Evolutionary conservation across 2,888 invertebrate genomes (phyloP), one percentile per base, ranked within the genome.

Genomic region (Agonopterix arenella): DNA sequence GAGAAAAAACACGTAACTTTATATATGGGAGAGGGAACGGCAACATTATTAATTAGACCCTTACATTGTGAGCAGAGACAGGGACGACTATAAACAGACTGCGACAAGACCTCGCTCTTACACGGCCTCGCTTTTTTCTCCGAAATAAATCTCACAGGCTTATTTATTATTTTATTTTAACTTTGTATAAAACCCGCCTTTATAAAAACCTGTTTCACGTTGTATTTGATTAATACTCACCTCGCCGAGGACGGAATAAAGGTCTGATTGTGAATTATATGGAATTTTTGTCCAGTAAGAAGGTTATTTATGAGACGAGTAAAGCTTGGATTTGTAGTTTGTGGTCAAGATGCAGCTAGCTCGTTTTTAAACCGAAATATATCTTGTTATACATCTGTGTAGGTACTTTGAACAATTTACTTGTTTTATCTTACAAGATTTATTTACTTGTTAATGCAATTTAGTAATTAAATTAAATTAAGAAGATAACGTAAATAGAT

Each of bases 151-250:
- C 89, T 86, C 79, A 79, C 70, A 8, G 65, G 70, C 76, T 84
- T 86, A 85, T 89, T 86, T 85, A 86, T 88, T 85, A 88, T 89
- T 88, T 86, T 85, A 84, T 88, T 73, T 54, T 72, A 70, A 70
- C 68, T 84, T 82, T 67, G 68, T 70, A 67, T 62, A 65, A 74
- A 48, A 76, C 76, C 76, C 73, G 78, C 78, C 77, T 84, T 84
- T 85, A 73, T 84, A 75, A 60, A 72, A 84, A 86, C 88, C 80
- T 67, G 86, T 88, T 88, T 70, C 66, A 72, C 70, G 73, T 70
- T 62, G 50, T 53, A 70, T 81, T 81, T 88, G 86, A 88, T 88
- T 86, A 86, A 88, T 85, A 76, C 71, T 54, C 61, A 68, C 66
- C 73, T 28, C 7, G 67, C 71, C 68, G 70, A 38, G 73, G 70